These are phyloP conservation scores for Drosophila buzzatii DNA, from an alignment of 2,888 invertebrate species.

Conservation along the genomic window DNA sequence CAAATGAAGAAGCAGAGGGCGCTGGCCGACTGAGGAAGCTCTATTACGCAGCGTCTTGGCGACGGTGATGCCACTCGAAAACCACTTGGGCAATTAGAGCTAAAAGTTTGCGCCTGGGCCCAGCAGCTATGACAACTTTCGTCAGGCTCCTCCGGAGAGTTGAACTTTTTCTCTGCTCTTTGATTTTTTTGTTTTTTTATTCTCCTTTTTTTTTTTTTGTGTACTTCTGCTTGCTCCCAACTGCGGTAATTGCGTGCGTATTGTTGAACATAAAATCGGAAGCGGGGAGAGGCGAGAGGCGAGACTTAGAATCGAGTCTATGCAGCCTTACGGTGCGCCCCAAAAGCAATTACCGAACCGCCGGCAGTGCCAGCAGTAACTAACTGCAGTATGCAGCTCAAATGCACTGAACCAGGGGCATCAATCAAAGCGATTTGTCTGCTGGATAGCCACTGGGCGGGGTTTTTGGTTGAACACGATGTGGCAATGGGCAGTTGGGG, in stretches of 20 bases:
- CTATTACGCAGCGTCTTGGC: constrained; percentile 64
- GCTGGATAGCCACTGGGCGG: constrained; percentile 17
- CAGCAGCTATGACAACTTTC: constrained; percentile 69
- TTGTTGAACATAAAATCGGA: constrained; percentile 50
- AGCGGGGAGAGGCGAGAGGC: background rate
- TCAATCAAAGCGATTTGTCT: constrained; percentile 63
- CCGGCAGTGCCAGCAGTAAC: constrained; percentile 29
- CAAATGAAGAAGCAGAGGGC: no score
- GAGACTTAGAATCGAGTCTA: constrained; percentile 8
- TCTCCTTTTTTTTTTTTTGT: background rate
- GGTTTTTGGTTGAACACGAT: background rate
- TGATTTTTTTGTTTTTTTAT: background rate
- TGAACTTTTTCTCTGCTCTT: constrained; percentile 33
- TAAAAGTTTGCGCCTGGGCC: constrained; percentile 63
- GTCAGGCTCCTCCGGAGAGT: constrained; percentile 61
- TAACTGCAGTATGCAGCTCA: constrained; percentile 50
- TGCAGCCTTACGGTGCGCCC: constrained; percentile 51
- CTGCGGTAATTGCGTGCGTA: constrained; percentile 76
- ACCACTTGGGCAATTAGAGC: constrained; percentile 77
- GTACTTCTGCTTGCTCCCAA: constrained; percentile 37
- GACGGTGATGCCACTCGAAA: constrained; percentile 64
- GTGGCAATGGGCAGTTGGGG: background rate
- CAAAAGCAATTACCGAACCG: constrained; percentile 58
- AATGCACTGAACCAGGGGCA: constrained; percentile 52
- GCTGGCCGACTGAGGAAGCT: constrained; percentile 30